These are phyloP conservation scores for Drosophila phalerata DNA, from an alignment of 2,888 invertebrate genomes.

Conservation along the genomic window DNA sequence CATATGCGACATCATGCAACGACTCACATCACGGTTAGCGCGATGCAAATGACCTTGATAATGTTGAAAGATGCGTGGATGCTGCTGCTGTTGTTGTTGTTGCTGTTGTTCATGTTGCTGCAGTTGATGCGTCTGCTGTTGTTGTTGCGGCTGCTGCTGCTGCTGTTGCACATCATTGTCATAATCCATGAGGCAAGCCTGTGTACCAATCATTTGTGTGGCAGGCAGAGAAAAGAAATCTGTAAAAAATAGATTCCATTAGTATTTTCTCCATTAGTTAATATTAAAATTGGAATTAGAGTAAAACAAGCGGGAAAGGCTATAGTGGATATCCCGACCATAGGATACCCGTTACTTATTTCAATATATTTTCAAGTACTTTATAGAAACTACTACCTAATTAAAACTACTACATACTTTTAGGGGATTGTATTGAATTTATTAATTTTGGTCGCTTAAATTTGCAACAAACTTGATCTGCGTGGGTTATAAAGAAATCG, in stretches of 20 bases:
- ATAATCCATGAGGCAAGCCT: constrained; percentile 81
- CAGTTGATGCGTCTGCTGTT: constrained; percentile 34
- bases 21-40: constrained; percentile 84
- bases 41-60: constrained; percentile 84
- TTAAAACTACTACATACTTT: too few species aligned
- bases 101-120: constrained; percentile 46
- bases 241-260: constrained; percentile 28
- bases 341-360: too few species aligned
- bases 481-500: too few species aligned
- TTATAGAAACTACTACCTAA: too few species aligned
- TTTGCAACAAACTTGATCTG: too few species aligned
- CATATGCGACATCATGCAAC: constrained; percentile 84
- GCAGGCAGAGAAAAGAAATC: constrained; percentile 82
- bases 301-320: too few species aligned
- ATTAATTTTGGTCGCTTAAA: too few species aligned
- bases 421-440: too few species aligned
- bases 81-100: constrained; percentile 48
- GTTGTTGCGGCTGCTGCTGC: constrained; percentile 42
- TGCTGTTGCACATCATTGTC: constrained; percentile 66
- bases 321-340: too few species aligned
- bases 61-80: constrained; percentile 65
- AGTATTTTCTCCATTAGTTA: too few species aligned
- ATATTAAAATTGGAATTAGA: too few species aligned
- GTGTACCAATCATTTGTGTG: constrained; percentile 81
- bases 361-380: too few species aligned